Percentiles rank a stretch among this genome's conserved stretches.
These are phyloP conservation scores for Ischnus inquisitorius DNA, from an alignment of 2,888 invertebrate genomes.

Conservation along the genomic window DNA sequence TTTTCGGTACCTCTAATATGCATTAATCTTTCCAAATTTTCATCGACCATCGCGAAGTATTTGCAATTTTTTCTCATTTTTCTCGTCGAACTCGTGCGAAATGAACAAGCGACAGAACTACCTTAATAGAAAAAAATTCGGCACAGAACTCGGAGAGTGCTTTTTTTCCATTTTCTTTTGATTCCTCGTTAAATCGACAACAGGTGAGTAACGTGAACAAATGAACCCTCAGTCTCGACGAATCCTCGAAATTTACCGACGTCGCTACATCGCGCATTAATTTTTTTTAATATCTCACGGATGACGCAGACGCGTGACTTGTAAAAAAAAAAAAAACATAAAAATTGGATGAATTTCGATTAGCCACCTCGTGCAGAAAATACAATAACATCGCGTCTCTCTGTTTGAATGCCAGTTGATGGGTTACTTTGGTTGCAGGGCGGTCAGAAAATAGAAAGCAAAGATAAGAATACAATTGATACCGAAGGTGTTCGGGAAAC, in stretches of 20 bases:
- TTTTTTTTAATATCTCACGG: conserved; percentile 2
- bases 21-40: too few relatives aligned
- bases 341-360: conserved; percentile 5
- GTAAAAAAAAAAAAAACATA: too few relatives aligned
- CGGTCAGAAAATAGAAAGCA: conserved; percentile 83
- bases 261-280: neutral
- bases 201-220: conserved; percentile 36
- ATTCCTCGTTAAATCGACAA: neutral
- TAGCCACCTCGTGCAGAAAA: neutral
- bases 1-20: too few relatives aligned
- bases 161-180: too few relatives aligned
- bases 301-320: neutral
- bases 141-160: too few relatives aligned
- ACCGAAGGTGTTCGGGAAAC: conserved; percentile 84
- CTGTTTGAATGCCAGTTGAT: conserved; percentile 73
- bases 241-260: conserved; percentile 4
- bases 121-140: too few relatives aligned
- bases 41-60: too few relatives aligned
- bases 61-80: too few relatives aligned
- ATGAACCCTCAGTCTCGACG: neutral
- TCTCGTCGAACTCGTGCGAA: too few relatives aligned
- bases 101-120: too few relatives aligned
- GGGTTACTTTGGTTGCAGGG: conserved; percentile 84
- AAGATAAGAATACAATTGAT: conserved; percentile 83
- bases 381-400: conserved; percentile 39